Evolutionary conservation across 30 jellyfish, hydroid and myxozoan species (phyloP), one percentile per base, ranked within the genome.

Genomic region (Chironex yamaguchii): DNA sequence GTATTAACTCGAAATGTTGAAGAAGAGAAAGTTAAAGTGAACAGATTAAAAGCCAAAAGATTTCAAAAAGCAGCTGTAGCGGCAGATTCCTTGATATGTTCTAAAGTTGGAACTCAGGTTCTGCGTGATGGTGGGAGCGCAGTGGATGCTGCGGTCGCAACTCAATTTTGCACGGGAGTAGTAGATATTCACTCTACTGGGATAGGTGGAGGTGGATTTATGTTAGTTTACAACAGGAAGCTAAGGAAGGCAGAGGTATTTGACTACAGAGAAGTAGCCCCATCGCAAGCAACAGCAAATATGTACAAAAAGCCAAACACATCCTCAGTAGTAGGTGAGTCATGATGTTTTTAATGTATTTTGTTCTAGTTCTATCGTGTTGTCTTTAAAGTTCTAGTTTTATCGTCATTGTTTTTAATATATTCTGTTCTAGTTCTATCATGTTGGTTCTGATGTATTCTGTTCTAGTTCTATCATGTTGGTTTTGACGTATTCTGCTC

Each of bases 171-270:
- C 52, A 63, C 79, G 0, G 98, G 96, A 2, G 79, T 79, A 21
- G 22, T 77, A 9, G 82, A 85, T 31, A 58, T 79, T 50, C 94
- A 79, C 36, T 83, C 96, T 21, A 52, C 96, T n/a, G 98, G 98
- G n/a, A 73, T 92, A 22, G 98, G 98, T 25, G 98, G 98, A 3
- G 98, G 98, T 2, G 98, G 98, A 3, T 92, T 92, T 78, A 87
- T 92, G 97, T 78, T 78, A 14, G 96, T 82, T 23, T 88, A 92
- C 67, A 35, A 65, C 17, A 68, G 85, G 42, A 62, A 67, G 0
- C 54, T 25, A 24, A 79, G 72, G 74, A 67, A 82, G 30, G 62
- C 81, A 34, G 36, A 67, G 14, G 91, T 72, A 22, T 80, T 66
- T 26, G 96, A 92, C 48, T 92, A 66, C 34, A 85, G 98, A 34